Evolutionary conservation across 2,113 vertebrate species (phyloP).

Genomic region (Ammodytes dubius): DNA sequence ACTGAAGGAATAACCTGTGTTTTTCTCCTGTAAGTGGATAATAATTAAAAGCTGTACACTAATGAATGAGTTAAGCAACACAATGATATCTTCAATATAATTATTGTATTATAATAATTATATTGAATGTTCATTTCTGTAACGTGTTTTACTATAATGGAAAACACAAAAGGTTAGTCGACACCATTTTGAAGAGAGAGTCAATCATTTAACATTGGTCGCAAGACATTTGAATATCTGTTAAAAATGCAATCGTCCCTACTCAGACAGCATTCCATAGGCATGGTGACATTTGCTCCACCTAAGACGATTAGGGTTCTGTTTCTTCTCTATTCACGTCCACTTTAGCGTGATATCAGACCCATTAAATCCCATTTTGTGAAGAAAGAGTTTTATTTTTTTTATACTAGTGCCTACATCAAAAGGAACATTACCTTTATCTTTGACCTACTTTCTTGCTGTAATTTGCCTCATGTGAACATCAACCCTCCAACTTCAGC

Average conservation of each 20-base stretch:
- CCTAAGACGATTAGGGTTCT: slow-evolving; percentile 14
- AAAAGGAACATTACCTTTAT: slow-evolving; percentile 53
- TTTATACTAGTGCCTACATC: slow-evolving; percentile 19
- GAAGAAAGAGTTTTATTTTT: background rate
- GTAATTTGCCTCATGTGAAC: slow-evolving; percentile 39
- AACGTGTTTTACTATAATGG: background rate
- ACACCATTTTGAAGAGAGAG: background rate
- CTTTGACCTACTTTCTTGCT: slow-evolving; percentile 51
- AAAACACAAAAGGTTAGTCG: background rate
- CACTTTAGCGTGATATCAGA: background rate
- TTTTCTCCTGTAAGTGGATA: slow-evolving; percentile 12
- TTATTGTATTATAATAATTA: background rate
- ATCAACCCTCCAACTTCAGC: slow-evolving; percentile 23
- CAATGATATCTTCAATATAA: too few species aligned
- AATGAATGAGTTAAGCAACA: background rate
- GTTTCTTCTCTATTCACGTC: slow-evolving; percentile 23
- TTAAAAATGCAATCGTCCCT: background rate
- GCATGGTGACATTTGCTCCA: background rate
- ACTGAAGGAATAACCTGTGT: background rate
- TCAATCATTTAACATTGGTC: background rate
- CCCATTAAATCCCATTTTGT: slow-evolving; percentile 34
- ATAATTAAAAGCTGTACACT: background rate
- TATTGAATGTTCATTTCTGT: background rate
- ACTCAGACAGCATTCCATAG: background rate
- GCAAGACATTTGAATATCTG: background rate